Conservation (phyloP, 1,140 invertebrate species). For the Heliothis virescens region DNA sequence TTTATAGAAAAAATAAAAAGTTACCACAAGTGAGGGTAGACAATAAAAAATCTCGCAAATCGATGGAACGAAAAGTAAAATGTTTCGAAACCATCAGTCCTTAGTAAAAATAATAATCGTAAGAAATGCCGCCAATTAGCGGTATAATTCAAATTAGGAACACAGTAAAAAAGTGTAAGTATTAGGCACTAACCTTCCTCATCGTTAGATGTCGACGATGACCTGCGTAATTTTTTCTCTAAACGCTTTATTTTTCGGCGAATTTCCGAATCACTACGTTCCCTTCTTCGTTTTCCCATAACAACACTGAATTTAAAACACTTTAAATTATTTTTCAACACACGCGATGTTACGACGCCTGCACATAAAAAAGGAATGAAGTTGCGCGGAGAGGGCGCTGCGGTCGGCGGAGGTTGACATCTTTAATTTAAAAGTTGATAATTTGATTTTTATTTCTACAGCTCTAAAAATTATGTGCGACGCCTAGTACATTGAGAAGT, state of each 20-base stretch:
- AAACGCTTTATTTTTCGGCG: not conserved
- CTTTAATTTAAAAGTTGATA: too few relatives aligned
- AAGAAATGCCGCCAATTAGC: not conserved
- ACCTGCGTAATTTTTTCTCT: not conserved
- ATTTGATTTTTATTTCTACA: too few relatives aligned
- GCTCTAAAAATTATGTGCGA: too few relatives aligned
- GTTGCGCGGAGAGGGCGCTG: not conserved
- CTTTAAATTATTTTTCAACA: not conserved
- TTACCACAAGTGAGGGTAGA: not conserved
- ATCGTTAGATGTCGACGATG: not conserved
- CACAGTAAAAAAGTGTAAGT: not conserved
- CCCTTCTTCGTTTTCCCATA: not conserved
- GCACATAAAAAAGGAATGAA: constrained; percentile 9
- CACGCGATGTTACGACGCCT: not conserved
- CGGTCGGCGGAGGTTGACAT: too few relatives aligned
- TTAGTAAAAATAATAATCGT: not conserved
- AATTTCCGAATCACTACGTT: not conserved
- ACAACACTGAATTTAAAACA: not conserved
- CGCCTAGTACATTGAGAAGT: too few relatives aligned
- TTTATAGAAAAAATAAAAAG: not conserved
- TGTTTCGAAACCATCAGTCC: not conserved
- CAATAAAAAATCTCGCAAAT: too few relatives aligned
- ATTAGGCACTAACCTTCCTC: not conserved
- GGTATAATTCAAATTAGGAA: not conserved
- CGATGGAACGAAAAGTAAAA: not conserved